Conservation (phyloP, 2,113 vertebrate genomes). For the Zingel zingel region DNA sequence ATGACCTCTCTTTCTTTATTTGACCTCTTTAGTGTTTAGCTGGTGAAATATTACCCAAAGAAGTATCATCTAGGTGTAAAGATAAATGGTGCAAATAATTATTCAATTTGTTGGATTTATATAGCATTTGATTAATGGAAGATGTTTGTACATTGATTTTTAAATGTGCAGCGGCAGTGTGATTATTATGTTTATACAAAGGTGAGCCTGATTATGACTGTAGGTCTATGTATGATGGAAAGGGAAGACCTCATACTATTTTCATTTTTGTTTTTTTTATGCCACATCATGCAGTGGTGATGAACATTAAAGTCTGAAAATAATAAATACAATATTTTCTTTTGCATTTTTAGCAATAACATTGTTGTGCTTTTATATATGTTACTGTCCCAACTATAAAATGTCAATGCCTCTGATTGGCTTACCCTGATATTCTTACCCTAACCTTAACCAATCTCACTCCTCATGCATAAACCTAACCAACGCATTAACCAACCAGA, state of each 20-base stretch:
- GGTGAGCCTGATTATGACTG: not conserved
- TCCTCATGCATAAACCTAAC: too few relatives aligned
- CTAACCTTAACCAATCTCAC: too few relatives aligned
- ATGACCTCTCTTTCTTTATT: conserved; percentile 6
- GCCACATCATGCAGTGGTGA: not conserved
- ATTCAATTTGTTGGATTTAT: not conserved
- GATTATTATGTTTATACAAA: not conserved
- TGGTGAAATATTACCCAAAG: not conserved
- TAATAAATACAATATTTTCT: not conserved
- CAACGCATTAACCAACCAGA: too few relatives aligned
- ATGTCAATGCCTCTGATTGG: not conserved
- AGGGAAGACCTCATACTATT: not conserved
- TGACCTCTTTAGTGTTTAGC: conserved; percentile 17
- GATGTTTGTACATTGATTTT: not conserved
- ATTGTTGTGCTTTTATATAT: not conserved
- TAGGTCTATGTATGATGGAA: not conserved
- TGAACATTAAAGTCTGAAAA: not conserved
- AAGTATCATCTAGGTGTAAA: not conserved
- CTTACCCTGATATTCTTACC: too few relatives aligned
- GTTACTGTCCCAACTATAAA: not conserved
- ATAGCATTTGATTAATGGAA: not conserved
- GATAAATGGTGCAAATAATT: not conserved
- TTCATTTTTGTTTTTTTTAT: not conserved
- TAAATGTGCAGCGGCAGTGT: not conserved
- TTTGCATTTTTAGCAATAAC: not conserved